Evolutionary conservation across 2,888 invertebrate species (phyloP), one percentile per base, ranked within the genome.

Genomic region (Tenthredo scrophulariae): DNA sequence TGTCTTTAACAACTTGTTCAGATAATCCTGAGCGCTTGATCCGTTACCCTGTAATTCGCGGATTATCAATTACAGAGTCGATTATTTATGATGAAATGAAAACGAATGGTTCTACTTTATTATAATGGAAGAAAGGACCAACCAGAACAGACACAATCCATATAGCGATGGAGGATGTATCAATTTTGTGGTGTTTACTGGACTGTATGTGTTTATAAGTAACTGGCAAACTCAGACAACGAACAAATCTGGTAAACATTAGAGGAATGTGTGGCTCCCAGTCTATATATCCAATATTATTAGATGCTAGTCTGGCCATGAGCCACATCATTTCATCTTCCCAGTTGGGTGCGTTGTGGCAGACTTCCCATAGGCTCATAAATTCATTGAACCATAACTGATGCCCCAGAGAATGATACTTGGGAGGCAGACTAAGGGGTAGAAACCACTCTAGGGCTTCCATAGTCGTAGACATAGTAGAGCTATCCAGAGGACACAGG

Each of bases 221-320:
- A 84, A 98, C 97, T 0, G 98, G 98, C 83, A 98, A 94, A 90
- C 96, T 96, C 84, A 98, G 95, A 62, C 96, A 96, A 87, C 97
- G 95, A 86, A 97, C 93, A 91, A 95, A 96, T 92, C 96, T 94
- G 15, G 95, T 95, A 90, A 97, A 97, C 95, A 97, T 96, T 84
- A 95, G 93, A 0, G 98, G 96, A 83, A 98, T 95, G 91, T 98
- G 95, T 0, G 97, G 97, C 86, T 96, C 96, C 98, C 98, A 99
- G 92, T 99, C 96, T 70, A 98, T 96, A 84, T 96, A 96, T 0
- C 98, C 98, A 84, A 97, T 96, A 92, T 97, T 97, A 88, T 95
- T 94, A 88, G 95, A 94, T 0, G 97, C 96, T 74, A 97, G 93
- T 74, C 96, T 95, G 0, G 97, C 95, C 93, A 98, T 96, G 74